These are phyloP conservation scores for Augochlora pura DNA, from an alignment of 1,140 invertebrate genomes.

Conservation along the genomic window DNA sequence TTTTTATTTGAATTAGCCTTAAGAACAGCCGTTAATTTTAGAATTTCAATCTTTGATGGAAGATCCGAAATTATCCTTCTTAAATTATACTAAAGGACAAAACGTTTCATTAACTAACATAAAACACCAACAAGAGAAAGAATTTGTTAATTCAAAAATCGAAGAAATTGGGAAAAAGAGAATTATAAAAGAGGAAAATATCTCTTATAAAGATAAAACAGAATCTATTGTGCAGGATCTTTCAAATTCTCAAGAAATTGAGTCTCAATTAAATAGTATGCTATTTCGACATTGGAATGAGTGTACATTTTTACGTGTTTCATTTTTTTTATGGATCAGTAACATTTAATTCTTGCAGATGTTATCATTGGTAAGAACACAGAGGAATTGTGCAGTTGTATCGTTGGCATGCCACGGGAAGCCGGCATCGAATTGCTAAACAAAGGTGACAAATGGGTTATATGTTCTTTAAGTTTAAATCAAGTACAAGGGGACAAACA, in stretches of 20 bases:
- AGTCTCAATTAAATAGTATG: conserved; percentile 34
- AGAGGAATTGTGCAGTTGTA: conserved; percentile 70
- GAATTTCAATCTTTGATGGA: conserved; percentile 26
- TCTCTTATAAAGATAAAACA: conserved; percentile 27
- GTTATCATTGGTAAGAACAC: conserved; percentile 65
- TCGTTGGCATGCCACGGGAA: conserved; percentile 68
- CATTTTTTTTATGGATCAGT: not conserved
- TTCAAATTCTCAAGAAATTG: conserved; percentile 5
- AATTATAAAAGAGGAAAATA: conserved; percentile 36
- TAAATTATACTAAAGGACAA: not conserved
- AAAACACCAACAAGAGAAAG: conserved; percentile 20
- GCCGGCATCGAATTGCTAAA: conserved; percentile 71
- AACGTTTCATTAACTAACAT: not conserved
- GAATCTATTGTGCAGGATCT: conserved; percentile 10
- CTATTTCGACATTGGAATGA: conserved; percentile 1
- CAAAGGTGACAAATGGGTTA: conserved; percentile 72
- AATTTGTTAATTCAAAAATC: conserved; percentile 16
- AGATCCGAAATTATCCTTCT: conserved; percentile 14
- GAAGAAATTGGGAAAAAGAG: conserved; percentile 10
- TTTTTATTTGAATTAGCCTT: not conserved
- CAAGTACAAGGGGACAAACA: conserved; percentile 70
- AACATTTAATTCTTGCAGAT: conserved; percentile 17
- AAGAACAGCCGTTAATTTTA: conserved; percentile 1
- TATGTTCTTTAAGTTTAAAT: conserved; percentile 62
- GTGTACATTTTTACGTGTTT: not conserved